Evolutionary conservation across 2,888 invertebrate genomes (phyloP), one percentile per base, ranked within the genome.

Genomic region (Dinocampus coccinellae): DNA sequence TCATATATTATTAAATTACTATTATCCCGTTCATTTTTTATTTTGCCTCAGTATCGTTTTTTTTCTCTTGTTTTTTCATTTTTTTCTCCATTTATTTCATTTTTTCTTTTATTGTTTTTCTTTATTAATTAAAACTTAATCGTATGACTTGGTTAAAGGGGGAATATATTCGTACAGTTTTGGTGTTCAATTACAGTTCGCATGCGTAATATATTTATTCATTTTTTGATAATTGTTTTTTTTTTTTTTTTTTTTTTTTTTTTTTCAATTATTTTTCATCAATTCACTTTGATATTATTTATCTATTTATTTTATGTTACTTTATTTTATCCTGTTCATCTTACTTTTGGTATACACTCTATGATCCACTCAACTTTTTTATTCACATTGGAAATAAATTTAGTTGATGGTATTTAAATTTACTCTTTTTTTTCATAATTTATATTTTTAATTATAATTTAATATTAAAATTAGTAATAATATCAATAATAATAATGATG

Each of bases 181-280:
- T 87, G 86, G 86, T 86, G 86, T 87, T 86, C 85, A 83, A 80
- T 85, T 86, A 86, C 86, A 86, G 86, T 85, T 85, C 81, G 81
- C 76, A 77, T 81, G 75, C 75, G 39, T 73, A n/a, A n/a, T n/a
- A n/a, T n/a, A n/a, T n/a, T n/a, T n/a, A n/a, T n/a, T n/a, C n/a
- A n/a, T n/a, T n/a, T n/a, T n/a, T n/a, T n/a, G n/a, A n/a, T n/a
- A n/a, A n/a, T 60, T 67, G 57, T 70, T 39, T 55, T 70, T 77
- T 68, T 67, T 72, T 74, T 70, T 69, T 33, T 64, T 61, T 68
- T 33, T 61, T 61, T 61, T 47, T 26, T 55, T 29, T 22, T 58
- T 52, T 29, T 33, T 11, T 52, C 53, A 42, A 34, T 70, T 60
- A 58, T 36, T 60, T 66, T 70, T 16, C 16, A 52, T 52, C 34